Conservation (phyloP, 2,888 invertebrate species). For the Aphidius colemani region DNA sequence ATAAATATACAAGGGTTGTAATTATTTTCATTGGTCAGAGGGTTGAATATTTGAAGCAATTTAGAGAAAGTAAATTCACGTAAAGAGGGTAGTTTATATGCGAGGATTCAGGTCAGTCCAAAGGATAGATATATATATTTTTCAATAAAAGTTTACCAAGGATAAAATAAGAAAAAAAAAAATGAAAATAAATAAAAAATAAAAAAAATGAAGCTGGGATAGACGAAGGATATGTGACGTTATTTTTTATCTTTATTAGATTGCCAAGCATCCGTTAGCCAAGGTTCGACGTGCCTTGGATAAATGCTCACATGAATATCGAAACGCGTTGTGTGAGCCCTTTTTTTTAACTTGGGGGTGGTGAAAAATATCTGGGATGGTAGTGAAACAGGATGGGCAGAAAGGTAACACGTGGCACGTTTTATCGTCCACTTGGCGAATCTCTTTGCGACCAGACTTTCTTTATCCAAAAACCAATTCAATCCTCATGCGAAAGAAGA, state of each 20-base stretch:
- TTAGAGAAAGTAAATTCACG: slow-evolving; percentile 23
- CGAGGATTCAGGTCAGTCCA: slow-evolving; percentile 52
- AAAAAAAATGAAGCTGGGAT: slow-evolving; percentile 3
- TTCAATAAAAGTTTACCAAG: slow-evolving; percentile 50
- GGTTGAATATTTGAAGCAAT: slow-evolving; percentile 8
- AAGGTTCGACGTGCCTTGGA: slow-evolving; percentile 49
- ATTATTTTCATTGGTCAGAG: too few species aligned
- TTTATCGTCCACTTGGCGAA: slow-evolving; percentile 41
- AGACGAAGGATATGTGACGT: slow-evolving; percentile 40
- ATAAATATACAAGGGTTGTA: background rate
- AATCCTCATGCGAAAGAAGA: background rate
- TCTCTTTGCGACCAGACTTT: slow-evolving; percentile 18
- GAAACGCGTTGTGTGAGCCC: slow-evolving; percentile 29
- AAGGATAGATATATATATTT: slow-evolving; percentile 50
- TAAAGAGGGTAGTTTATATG: slow-evolving; percentile 58
- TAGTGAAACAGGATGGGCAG: slow-evolving; percentile 11
- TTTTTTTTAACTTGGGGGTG: slow-evolving; percentile 9
- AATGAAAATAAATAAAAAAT: too few species aligned
- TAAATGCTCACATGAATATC: slow-evolving; percentile 51
- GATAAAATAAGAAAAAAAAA: background rate
- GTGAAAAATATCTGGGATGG: background rate
- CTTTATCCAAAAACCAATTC: slow-evolving; percentile 18
- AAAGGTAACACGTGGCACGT: slow-evolving; percentile 45
- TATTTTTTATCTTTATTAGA: slow-evolving; percentile 60
- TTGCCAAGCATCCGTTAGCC: slow-evolving; percentile 52